phyloP scores from a whole-genome alignment of 2,888 invertebrate genomes.

The Elegia similella region DNA sequence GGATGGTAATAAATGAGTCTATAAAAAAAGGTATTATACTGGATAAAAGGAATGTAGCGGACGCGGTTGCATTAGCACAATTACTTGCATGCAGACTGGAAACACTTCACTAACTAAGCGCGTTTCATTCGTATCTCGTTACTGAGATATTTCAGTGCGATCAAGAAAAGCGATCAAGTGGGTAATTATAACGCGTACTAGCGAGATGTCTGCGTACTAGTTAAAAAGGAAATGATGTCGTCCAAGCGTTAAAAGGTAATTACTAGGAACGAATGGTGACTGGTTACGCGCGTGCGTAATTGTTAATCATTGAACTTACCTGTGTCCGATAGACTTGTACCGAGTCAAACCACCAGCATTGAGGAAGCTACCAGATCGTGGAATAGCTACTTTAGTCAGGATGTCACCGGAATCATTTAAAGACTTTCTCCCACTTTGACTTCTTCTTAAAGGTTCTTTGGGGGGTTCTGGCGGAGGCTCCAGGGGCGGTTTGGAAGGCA shows the following conservation, averaged over 20 bases:
- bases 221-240: slow-evolving; percentile 51
- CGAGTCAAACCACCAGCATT: slow-evolving; percentile 89
- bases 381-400: slow-evolving; percentile 92
- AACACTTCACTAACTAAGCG: slow-evolving; percentile 59
- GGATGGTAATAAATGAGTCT: background rate
- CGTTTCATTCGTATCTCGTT: slow-evolving; percentile 54
- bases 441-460: slow-evolving; percentile 68
- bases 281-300: slow-evolving; percentile 37
- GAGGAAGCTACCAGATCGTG: slow-evolving; percentile 91
- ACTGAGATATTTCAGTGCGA: slow-evolving; percentile 45
- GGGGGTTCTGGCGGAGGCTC: slow-evolving; percentile 48
- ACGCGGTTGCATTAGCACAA: slow-evolving; percentile 65
- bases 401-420: slow-evolving; percentile 87
- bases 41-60: slow-evolving; percentile 63
- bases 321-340: slow-evolving; percentile 86
- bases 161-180: slow-evolving; percentile 45
- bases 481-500: slow-evolving; percentile 62
- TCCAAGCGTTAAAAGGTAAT: slow-evolving; percentile 44
- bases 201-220: slow-evolving; percentile 41
- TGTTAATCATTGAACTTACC: slow-evolving; percentile 61
- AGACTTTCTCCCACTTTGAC: slow-evolving; percentile 72
- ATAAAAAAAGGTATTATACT: slow-evolving; percentile 45
- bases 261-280: slow-evolving; percentile 35
- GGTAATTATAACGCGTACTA: slow-evolving; percentile 36
- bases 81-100: slow-evolving; percentile 64